Conservation (phyloP, 2,888 invertebrate genomes). For the Cerastis rubricosa region DNA sequence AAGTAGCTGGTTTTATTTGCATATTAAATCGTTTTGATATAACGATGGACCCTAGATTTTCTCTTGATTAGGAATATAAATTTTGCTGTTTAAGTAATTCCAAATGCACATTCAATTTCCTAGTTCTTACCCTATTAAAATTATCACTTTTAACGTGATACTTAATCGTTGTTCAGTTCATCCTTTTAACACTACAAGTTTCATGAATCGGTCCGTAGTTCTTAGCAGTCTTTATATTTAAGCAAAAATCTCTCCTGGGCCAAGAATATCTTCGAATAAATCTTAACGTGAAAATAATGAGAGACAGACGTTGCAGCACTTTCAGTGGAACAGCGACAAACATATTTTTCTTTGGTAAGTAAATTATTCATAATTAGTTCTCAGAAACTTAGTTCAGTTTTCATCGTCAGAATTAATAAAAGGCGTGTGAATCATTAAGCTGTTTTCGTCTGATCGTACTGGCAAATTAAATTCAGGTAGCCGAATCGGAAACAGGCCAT, state of each 20-base stretch:
- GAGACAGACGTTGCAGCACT: constrained; percentile 70
- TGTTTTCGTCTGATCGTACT: constrained; percentile 58
- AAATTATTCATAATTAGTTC: constrained; percentile 80
- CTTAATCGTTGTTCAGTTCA: background rate
- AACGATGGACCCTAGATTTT: constrained; percentile 23
- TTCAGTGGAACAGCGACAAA: constrained; percentile 68
- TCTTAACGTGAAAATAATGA: constrained; percentile 84
- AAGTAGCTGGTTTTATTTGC: constrained; percentile 32
- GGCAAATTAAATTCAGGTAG: constrained; percentile 61
- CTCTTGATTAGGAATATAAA: constrained; percentile 12
- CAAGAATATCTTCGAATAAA: constrained; percentile 72
- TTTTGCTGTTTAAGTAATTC: background rate
- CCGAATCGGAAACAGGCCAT: constrained; percentile 37
- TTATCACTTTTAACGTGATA: background rate
- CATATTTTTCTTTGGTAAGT: constrained; percentile 69
- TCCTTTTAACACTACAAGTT: background rate
- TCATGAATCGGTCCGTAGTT: background rate
- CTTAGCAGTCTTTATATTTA: constrained; percentile 34
- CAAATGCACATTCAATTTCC: background rate
- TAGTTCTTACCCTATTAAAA: background rate
- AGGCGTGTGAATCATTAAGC: constrained; percentile 62
- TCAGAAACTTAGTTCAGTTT: constrained; percentile 61
- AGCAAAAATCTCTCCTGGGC: constrained; percentile 24
- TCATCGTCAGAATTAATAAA: constrained; percentile 58
- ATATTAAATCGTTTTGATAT: constrained; percentile 28